Conservation (phyloP, 2,797 vertebrate genomes). For the Psittacula echo region DNA sequence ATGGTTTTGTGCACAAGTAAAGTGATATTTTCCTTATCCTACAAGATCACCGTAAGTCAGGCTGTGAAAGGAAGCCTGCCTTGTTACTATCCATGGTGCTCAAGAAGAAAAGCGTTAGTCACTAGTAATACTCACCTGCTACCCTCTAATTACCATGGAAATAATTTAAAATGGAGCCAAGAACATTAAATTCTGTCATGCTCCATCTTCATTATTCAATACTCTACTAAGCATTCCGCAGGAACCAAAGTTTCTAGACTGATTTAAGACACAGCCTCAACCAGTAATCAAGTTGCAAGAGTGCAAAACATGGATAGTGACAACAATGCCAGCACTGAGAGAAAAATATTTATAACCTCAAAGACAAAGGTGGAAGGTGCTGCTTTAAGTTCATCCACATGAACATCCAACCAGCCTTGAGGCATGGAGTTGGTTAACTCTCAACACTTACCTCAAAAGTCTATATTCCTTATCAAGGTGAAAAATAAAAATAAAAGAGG, state of each 20-base stretch:
- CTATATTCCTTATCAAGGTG: background rate
- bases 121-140: background rate
- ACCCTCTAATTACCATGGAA: background rate
- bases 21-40: background rate
- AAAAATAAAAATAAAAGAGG: background rate
- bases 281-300: background rate
- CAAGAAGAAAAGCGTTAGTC: background rate
- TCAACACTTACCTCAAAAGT: background rate
- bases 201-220: background rate
- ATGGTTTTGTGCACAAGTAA: background rate
- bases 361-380: background rate
- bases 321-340: background rate
- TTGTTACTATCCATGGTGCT: background rate
- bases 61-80: background rate
- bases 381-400: background rate
- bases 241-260: background rate
- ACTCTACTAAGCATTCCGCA: background rate
- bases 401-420: background rate
- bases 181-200: background rate
- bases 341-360: background rate
- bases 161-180: background rate
- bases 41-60: background rate
- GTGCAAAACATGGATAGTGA: background rate
- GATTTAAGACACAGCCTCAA: slow-evolving; percentile 22
- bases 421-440: background rate